Evolutionary conservation across 2,888 invertebrate species (phyloP).

Genomic region (Pteria penguin): DNA sequence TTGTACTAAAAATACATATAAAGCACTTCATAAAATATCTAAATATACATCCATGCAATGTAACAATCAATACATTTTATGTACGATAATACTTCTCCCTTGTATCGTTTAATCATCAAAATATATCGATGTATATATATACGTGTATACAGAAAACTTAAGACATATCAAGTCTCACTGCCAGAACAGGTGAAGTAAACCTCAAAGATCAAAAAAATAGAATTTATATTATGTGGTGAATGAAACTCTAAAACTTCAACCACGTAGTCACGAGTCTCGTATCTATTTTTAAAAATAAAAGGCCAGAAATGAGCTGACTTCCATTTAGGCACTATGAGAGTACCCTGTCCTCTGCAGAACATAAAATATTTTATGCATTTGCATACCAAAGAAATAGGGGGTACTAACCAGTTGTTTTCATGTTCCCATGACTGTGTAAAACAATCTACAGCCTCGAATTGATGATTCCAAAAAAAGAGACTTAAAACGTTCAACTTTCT

Average conservation of each 20-base stretch:
- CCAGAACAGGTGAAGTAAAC: slow-evolving; percentile 5
- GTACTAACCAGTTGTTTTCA: slow-evolving; percentile 4
- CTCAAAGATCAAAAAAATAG: not conserved
- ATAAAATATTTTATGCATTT: not conserved
- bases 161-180: not conserved
- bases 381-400: not conserved
- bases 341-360: not conserved
- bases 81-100: too few relatives aligned
- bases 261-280: not conserved
- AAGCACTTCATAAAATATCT: too few relatives aligned
- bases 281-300: slow-evolving; percentile 5
- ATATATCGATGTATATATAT: too few relatives aligned
- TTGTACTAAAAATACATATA: too few relatives aligned
- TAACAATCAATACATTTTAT: too few relatives aligned
- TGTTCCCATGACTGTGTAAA: not conserved
- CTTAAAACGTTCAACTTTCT: slow-evolving; percentile 8
- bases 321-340: slow-evolving; percentile 9
- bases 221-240: not conserved
- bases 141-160: too few relatives aligned
- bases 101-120: too few relatives aligned
- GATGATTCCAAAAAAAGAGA: slow-evolving; percentile 8
- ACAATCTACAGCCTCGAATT: not conserved
- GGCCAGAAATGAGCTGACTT: slow-evolving; percentile 12
- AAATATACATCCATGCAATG: too few relatives aligned
- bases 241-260: not conserved